Conservation (phyloP, 2,797 vertebrate genomes). For the Sebastes steindachneri region DNA sequence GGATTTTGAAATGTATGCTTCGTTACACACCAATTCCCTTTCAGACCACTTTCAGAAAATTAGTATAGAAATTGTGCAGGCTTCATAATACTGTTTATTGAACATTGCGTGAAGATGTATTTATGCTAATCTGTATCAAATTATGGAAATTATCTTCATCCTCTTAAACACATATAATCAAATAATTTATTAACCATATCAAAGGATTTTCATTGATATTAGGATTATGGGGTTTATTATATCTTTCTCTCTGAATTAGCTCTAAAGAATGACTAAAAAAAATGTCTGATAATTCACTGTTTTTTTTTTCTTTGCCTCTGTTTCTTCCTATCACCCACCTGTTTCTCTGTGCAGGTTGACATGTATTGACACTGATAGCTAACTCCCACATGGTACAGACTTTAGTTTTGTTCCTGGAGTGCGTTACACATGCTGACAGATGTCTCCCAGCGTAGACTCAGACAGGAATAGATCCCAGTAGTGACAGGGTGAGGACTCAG, state of each 20-base stretch:
- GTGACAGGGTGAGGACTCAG: conserved; percentile 67
- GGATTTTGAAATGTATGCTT: conserved; percentile 40
- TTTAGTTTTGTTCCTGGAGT: conserved; percentile 70
- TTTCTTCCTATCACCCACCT: neutral
- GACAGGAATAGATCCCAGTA: conserved; percentile 66
- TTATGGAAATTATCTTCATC: conserved; percentile 7
- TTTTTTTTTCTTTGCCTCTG: neutral
- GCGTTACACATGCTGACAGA: conserved; percentile 79
- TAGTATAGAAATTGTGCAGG: neutral
- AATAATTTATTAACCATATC: neutral
- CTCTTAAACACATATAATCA: conserved; percentile 2
- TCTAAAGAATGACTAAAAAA: neutral
- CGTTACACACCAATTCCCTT: conserved; percentile 2
- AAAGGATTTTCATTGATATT: neutral
- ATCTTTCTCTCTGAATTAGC: neutral
- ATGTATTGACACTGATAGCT: conserved; percentile 67
- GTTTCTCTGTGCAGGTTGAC: conserved; percentile 52
- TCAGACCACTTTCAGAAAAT: conserved; percentile 10
- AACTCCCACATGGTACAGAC: conserved; percentile 58
- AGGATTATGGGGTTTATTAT: conserved; percentile 1
- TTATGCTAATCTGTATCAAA: conserved; percentile 17
- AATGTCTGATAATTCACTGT: neutral
- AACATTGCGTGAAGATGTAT: neutral
- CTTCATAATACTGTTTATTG: neutral
- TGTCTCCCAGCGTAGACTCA: conserved; percentile 72